Evolutionary conservation across 2,888 invertebrate genomes (phyloP).

Genomic region (Polietes domitor): DNA sequence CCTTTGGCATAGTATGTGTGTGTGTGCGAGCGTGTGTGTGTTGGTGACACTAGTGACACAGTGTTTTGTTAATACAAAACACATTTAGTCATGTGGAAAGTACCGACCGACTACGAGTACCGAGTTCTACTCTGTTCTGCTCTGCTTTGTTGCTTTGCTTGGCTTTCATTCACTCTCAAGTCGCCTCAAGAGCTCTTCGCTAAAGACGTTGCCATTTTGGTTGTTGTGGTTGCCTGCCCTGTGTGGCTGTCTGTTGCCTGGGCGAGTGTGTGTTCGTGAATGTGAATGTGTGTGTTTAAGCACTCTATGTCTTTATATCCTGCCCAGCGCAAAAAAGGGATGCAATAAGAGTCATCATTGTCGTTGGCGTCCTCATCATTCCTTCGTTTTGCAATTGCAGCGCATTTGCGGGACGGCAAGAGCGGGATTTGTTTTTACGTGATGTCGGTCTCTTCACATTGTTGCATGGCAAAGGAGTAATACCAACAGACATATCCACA

Average conservation of each 20-base stretch:
- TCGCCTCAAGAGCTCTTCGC: slow-evolving; percentile 15
- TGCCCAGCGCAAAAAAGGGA: slow-evolving; percentile 42
- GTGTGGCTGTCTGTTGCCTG: too few species aligned
- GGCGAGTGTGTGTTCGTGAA: neutral
- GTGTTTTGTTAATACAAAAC: slow-evolving; percentile 59
- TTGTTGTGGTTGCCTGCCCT: slow-evolving; percentile 4
- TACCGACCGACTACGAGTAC: neutral
- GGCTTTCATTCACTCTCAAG: slow-evolving; percentile 25
- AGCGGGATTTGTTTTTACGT: neutral
- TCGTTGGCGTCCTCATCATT: neutral
- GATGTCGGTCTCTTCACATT: neutral
- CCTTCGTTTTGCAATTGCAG: slow-evolving; percentile 52
- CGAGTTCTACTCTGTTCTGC: neutral
- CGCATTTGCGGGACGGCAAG: neutral
- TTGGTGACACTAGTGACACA: slow-evolving; percentile 65
- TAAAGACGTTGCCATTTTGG: slow-evolving; percentile 37
- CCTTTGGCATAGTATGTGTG: neutral
- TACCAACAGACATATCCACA: neutral
- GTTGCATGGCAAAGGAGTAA: neutral
- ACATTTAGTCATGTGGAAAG: slow-evolving; percentile 41
- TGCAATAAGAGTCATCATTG: slow-evolving; percentile 61
- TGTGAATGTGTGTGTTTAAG: neutral
- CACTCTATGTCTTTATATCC: slow-evolving; percentile 16
- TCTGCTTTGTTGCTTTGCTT: neutral
- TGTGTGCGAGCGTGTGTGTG: slow-evolving; percentile 6